These are phyloP conservation scores for Eupithecia abbreviata DNA, from an alignment of 2,888 invertebrate genomes.

Conservation along the genomic window DNA sequence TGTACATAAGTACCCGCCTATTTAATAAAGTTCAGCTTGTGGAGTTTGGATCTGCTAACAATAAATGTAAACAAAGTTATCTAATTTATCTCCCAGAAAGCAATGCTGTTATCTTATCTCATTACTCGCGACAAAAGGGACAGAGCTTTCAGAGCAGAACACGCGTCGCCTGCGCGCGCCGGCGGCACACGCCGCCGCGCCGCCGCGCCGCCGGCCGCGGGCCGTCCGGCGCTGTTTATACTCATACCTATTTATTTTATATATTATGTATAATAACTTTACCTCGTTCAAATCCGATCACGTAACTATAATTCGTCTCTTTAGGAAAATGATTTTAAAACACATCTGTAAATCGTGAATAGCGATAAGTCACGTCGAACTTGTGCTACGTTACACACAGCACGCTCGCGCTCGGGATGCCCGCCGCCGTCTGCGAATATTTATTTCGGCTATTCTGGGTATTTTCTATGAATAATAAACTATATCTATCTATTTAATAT, in stretches of 20 bases:
- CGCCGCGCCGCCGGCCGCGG: no score
- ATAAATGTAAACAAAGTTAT: constrained; percentile 33
- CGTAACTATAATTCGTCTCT: not conserved
- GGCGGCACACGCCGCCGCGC: not conserved
- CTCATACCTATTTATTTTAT: no score
- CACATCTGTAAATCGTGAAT: not conserved
- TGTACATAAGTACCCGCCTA: not conserved
- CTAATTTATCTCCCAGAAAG: constrained; percentile 32
- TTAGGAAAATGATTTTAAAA: not conserved
- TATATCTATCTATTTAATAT: no score
- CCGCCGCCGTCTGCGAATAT: no score
- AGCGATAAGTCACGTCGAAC: not conserved
- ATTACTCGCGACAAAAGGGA: constrained; percentile 28
- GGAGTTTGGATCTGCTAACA: constrained; percentile 9
- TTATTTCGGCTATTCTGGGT: no score
- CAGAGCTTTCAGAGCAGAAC: constrained; percentile 25
- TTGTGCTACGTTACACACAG: not conserved
- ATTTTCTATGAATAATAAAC: no score
- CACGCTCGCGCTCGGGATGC: not conserved
- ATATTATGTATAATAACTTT: not conserved
- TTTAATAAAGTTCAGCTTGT: not conserved
- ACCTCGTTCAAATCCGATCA: not conserved
- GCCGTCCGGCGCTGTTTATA: no score
- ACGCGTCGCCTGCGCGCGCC: constrained; percentile 1
- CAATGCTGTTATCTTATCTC: constrained; percentile 33